These are phyloP conservation scores for Neomicropteryx cornuta DNA, from an alignment of 1,140 invertebrate genomes.

Conservation along the genomic window DNA sequence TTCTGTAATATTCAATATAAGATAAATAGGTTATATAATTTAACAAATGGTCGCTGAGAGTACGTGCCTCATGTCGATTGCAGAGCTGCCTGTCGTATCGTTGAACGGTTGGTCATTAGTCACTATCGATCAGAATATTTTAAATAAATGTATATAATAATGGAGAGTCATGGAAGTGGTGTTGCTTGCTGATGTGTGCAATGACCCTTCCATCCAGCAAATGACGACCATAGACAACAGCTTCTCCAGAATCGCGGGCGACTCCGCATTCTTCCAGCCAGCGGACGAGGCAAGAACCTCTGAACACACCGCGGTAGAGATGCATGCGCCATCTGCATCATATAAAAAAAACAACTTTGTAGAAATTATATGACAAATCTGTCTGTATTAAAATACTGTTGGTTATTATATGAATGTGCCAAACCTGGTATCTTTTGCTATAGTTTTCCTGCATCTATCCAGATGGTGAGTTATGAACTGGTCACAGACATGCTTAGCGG, in stretches of 20 bases:
- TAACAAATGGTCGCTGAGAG: no score
- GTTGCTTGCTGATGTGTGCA: constrained; percentile 65
- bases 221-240: constrained; percentile 69
- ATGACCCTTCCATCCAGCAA: constrained; percentile 75
- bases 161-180: constrained; percentile 69
- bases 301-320: constrained; percentile 68
- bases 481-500: constrained; percentile 73
- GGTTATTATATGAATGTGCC: no score
- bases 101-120: no score
- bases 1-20: no score
- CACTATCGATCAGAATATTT: constrained; percentile 3
- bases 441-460: constrained; percentile 65
- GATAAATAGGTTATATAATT: no score
- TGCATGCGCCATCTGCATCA: constrained; percentile 53
- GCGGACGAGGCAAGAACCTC: constrained; percentile 70
- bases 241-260: constrained; percentile 61
- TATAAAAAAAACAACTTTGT: no score
- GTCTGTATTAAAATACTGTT: no score
- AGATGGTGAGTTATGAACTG: constrained; percentile 81
- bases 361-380: no score
- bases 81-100: no score
- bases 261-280: constrained; percentile 77
- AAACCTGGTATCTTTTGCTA: constrained; percentile 59
- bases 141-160: constrained; percentile 56
- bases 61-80: no score